These are phyloP conservation scores for Rachycentron canadum DNA, from an alignment of 2,797 vertebrate genomes.

Conservation along the genomic window DNA sequence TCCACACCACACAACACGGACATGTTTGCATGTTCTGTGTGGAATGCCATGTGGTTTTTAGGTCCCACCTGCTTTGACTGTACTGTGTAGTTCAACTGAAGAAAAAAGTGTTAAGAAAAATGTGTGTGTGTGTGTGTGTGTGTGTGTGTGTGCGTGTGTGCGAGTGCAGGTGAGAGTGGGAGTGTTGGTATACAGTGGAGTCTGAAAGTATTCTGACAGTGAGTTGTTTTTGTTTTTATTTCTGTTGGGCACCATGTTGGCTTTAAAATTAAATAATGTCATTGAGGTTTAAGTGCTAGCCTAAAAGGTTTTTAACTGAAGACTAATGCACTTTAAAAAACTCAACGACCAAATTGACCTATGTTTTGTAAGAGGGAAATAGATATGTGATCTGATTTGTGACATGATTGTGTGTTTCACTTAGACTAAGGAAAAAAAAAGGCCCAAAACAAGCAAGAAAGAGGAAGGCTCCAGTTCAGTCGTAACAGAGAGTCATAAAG, in stretches of 20 bases:
- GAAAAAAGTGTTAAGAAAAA: conserved; percentile 31
- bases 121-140: too few relatives aligned
- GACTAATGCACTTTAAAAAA: not conserved
- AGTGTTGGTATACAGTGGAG: conserved; percentile 4
- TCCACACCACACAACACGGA: conserved; percentile 63
- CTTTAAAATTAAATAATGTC: conserved; percentile 28
- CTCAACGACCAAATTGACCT: not conserved
- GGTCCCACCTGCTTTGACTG: conserved; percentile 74
- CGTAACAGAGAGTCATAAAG: not conserved
- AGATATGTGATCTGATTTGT: conserved; percentile 11
- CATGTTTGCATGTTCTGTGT: conserved; percentile 80
- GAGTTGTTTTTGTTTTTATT: conserved; percentile 33
- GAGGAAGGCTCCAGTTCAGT: conserved; percentile 1
- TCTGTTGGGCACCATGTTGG: conserved; percentile 12
- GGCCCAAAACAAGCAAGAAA: not conserved
- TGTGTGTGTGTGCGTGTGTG: conserved; percentile 58
- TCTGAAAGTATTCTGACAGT: conserved; percentile 61
- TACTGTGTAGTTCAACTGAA: conserved; percentile 56
- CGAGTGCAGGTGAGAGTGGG: conserved; percentile 44
- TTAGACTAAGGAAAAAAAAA: conserved; percentile 2
- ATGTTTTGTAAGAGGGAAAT: not conserved
- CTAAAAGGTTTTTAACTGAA: not conserved
- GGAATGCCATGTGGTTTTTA: conserved; percentile 73
- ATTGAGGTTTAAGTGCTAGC: not conserved
- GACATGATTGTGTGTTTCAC: not conserved